Percentiles rank a stretch among this genome's conserved stretches.
These are phyloP conservation scores for Arctia plantaginis DNA, from an alignment of 2,888 invertebrate genomes.

Conservation along the genomic window DNA sequence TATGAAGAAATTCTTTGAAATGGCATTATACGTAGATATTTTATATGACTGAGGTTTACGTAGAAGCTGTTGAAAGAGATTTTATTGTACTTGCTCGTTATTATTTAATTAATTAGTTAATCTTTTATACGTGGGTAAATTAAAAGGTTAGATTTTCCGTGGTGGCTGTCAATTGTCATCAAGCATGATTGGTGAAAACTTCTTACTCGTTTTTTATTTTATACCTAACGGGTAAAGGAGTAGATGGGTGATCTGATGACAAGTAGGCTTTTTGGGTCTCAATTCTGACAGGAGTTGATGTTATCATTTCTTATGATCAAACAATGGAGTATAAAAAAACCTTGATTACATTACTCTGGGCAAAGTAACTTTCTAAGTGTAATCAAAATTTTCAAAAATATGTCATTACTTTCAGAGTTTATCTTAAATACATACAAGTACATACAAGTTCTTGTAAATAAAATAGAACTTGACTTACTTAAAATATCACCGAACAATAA, in stretches of 20 bases:
- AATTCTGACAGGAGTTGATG: neutral
- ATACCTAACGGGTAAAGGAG: neutral
- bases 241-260: neutral
- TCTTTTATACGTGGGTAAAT: neutral
- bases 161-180: neutral
- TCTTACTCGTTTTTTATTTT: neutral
- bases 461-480: conserved; percentile 40
- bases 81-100: neutral
- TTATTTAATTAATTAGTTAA: neutral
- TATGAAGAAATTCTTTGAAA: conserved; percentile 16
- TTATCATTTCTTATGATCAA: neutral
- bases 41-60: neutral
- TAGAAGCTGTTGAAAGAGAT: neutral
- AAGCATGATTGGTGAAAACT: neutral
- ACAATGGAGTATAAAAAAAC: neutral
- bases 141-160: neutral
- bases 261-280: no score
- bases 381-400: neutral
- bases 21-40: conserved; percentile 30
- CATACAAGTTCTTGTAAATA: conserved; percentile 19
- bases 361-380: neutral
- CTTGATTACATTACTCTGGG: no score
- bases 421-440: neutral
- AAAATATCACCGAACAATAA: conserved; percentile 36
- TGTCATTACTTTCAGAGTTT: neutral